Evolutionary conservation across 2,797 vertebrate genomes (phyloP), one percentile per base, ranked within the genome.

Genomic region (Crenuchus spilurus): DNA sequence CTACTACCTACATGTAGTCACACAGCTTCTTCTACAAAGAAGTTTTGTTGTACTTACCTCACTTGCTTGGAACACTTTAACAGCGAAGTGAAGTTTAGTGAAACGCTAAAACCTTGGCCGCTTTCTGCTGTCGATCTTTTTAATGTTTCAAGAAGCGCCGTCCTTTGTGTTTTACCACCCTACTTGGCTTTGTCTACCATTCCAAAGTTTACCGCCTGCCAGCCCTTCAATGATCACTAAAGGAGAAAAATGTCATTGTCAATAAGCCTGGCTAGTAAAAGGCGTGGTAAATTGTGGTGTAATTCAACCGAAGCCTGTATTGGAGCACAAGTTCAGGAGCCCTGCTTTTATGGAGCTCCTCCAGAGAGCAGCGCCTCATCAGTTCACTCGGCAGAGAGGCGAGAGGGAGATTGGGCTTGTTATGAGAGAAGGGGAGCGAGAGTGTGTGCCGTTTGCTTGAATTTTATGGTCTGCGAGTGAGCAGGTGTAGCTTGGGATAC

Each of bases 161-260:
- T 41, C 3, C 52, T 60, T 68, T 52, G 46, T 58, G 5, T 79
- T 79, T 76, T 71, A 71, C 64, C 74, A 28, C 65, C 14, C 26
- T 7, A 1, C 48, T 28, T 58, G 65, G 26, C 67, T 60, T 64
- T 44, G 57, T 57, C 41, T 30, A 22, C 60, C 54, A 28, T 61
- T 61, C 31, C 70, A 51, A 39, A 26, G 39, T 78, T 73, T 76
- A 76, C 64, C 37, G 28, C 70, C 70, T 78, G 76, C 70, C 76
- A 73, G 70, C 69, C 55, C 26, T 11, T 70, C 76, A 22, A 20
- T 71, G 76, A 74, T 78, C 70, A 74, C 73, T 30, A 78, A 78
- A 63, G 75, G 60, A 75, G 75, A 78, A 76, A 81, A 76, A 76
- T 60, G 54, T 70, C 76, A 76, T 69, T 41, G 46, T 57, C 65